These are phyloP conservation scores for Portevinia maculata DNA, from an alignment of 2,888 invertebrate species.

Conservation along the genomic window DNA sequence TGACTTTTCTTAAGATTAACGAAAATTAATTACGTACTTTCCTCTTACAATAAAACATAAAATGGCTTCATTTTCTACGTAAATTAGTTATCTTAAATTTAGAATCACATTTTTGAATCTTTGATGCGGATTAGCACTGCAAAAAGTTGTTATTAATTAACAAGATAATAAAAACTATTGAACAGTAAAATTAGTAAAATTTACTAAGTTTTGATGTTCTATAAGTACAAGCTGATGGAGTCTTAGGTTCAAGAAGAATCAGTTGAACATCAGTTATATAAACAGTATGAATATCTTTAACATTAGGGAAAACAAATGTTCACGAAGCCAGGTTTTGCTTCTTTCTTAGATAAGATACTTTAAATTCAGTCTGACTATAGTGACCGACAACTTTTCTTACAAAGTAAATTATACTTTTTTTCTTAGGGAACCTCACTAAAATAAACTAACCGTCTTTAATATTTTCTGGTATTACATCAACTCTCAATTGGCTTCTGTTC, in stretches of 20 bases:
- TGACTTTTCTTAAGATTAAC: conserved; percentile 31
- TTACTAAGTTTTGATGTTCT: conserved; percentile 20
- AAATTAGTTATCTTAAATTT: conserved; percentile 15
- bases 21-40: conserved; percentile 14
- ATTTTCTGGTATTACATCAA: conserved; percentile 15
- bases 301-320: too few relatives aligned
- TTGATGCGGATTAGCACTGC: conserved; percentile 22
- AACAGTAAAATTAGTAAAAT: conserved; percentile 16
- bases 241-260: conserved; percentile 12
- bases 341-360: conserved; percentile 38
- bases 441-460: conserved; percentile 12
- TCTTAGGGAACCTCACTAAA: conserved; percentile 32
- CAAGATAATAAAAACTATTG: conserved; percentile 16
- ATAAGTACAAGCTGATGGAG: conserved; percentile 5
- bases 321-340: conserved; percentile 25
- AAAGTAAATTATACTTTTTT: conserved; percentile 31
- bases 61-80: conserved; percentile 17
- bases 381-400: conserved; percentile 28
- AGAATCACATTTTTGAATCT: conserved; percentile 19
- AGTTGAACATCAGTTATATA: conserved; percentile 12
- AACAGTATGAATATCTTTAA: conserved; percentile 7
- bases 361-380: conserved; percentile 34
- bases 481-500: conserved; percentile 15
- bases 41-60: conserved; percentile 9
- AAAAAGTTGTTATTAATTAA: conserved; percentile 16